Conservation (phyloP, 2,888 invertebrate species). For the Eristalis pertinax region DNA sequence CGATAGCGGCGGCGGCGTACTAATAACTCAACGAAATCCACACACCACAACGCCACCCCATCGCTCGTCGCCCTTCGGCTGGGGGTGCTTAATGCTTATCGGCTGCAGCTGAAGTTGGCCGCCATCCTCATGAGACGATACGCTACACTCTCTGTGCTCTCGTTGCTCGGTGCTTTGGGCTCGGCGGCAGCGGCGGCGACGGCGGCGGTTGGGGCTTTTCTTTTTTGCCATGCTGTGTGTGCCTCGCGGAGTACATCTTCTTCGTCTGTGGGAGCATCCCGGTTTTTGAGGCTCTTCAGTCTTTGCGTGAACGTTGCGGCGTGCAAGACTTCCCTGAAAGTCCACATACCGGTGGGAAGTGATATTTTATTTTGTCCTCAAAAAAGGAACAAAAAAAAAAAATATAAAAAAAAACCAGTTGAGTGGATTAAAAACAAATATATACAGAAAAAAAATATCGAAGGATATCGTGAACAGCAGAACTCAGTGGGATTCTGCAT, state of each 20-base stretch:
- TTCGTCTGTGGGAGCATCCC: conserved; percentile 53
- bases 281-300: conserved; percentile 47
- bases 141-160: conserved; percentile 46
- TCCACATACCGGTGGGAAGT: background rate
- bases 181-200: conserved; percentile 8
- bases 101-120: conserved; percentile 36
- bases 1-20: conserved; percentile 70
- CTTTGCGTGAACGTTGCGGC: conserved; percentile 67
- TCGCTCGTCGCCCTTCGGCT: conserved; percentile 1
- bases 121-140: conserved; percentile 33
- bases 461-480: background rate
- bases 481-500: background rate
- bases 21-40: conserved; percentile 55
- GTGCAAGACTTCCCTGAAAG: conserved; percentile 40
- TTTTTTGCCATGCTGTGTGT: conserved; percentile 20
- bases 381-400: background rate
- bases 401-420: background rate
- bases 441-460: background rate
- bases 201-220: conserved; percentile 36
- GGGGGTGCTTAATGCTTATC: conserved; percentile 16
- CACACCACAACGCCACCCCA: conserved; percentile 18
- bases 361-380: background rate
- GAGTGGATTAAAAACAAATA: conserved; percentile 3
- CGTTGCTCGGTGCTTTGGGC: conserved; percentile 41
- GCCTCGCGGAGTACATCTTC: conserved; percentile 53